These are phyloP conservation scores for Drosophila simulans DNA, from an alignment of 1,140 invertebrate species.

Conservation along the genomic window DNA sequence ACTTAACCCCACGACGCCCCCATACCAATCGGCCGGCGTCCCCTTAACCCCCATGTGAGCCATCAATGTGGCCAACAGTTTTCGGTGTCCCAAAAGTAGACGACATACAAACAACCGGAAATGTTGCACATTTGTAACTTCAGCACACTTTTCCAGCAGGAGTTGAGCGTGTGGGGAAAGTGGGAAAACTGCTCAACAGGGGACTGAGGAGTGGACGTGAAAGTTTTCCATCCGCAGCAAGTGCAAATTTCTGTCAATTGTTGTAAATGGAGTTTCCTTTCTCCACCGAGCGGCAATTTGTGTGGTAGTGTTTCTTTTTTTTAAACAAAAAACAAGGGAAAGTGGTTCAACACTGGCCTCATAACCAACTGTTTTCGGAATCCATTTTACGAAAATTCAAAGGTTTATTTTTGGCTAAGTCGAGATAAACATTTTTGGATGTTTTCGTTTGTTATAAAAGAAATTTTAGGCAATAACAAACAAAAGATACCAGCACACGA, in stretches of 20 bases:
- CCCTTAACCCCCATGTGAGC: conserved; percentile 40
- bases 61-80: conserved; percentile 76
- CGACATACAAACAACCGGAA: conserved; percentile 66
- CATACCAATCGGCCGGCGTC: not conserved
- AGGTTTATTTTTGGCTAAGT: no score
- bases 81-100: conserved; percentile 68
- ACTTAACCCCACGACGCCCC: conserved; percentile 10
- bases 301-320: conserved; percentile 12
- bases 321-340: not conserved
- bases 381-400: no score
- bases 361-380: no score
- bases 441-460: no score
- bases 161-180: not conserved
- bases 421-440: no score
- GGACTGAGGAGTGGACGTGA: conserved; percentile 26
- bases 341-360: not conserved
- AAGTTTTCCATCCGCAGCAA: conserved; percentile 64
- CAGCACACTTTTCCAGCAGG: conserved; percentile 33
- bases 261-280: conserved; percentile 70
- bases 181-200: not conserved
- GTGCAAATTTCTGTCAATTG: conserved; percentile 79
- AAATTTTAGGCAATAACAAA: no score
- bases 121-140: conserved; percentile 82
- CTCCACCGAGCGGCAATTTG: conserved; percentile 63
- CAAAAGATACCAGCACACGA: no score